Evolutionary conservation across 2,888 invertebrate genomes (phyloP), one percentile per base, ranked within the genome.

Genomic region (Byasa hedistus): DNA sequence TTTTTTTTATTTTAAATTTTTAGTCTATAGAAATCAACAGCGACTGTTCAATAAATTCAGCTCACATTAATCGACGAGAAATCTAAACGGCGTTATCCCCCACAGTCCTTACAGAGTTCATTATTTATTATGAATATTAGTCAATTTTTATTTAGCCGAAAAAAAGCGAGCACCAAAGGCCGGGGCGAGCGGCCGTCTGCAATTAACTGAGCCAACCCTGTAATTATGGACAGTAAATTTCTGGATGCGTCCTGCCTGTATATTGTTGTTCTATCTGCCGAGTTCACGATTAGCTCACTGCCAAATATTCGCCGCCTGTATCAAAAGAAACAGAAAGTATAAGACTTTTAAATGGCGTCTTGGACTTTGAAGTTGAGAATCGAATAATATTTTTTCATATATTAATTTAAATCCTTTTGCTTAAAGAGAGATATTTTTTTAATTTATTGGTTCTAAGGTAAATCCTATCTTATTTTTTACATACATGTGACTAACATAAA

Each of bases 221-320:
- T 95, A 95, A 95, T 95, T 95, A 95, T 94, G 95, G 95, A 93
- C 95, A 94, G 95, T 95, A 95, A 95, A 95, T 95, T 94, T 94
- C 93, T 93, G 93, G 94, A 94, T 93, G 93, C 93, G 93, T 93
- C 92, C 91, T 87, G 85, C 80, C 81, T 78, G 76, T 84, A 84
- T 88, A 89, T 89, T 89, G 88, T 88, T 90, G 88, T 48, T 48
- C 48, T 91, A 88, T 91, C 89, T 85, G 76, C 73, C 72, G 73
- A 78, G 79, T 80, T 81, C 79, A 77, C 83, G 87, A 86, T 89
- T 87, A 89, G 82, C 84, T 82, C 76, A 79, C 76, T 64, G 65
- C 61, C 66, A 57, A 57, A 19, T 56, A 56, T 61, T 55, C 63
- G 36, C 55, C 19, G n/a, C 22, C 55, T 23, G 15, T 54, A 64